Base-by-base conservation (phyloP, 2,797 vertebrate genomes). In the Myotis planiceps region DNA sequence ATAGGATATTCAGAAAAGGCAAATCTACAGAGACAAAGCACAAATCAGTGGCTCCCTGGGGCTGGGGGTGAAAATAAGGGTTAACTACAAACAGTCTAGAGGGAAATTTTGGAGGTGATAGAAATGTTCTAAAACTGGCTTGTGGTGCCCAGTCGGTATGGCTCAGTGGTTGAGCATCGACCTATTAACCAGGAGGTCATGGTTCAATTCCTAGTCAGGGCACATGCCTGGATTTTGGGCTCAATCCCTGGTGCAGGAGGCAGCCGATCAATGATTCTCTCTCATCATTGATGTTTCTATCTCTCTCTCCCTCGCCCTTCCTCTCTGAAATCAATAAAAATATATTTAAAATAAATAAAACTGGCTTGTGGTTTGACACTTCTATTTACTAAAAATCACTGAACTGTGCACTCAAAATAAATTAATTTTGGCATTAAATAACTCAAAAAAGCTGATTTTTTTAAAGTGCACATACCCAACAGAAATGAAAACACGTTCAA, bases 401-500 rank as follows among this genome's bases (percentile, higher is more conserved):
- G 66, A 85, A 68, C 49, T 60, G 15, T 51, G 49, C 19, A 58
- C 10, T 83, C 65, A 87, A 89, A 94, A 90, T 75, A 25, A 32
- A 88, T 82, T 15, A 79, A n/a, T 25, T 68, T 49, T 81, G 49
- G 16, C 27, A n/a, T 66, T 32, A 65, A 83, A 27, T 69, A 94
- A 78, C 37, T 45, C 80, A 89, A 86, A 95, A 91, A 91, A 58
- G 19, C 32, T 87, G 55, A 51, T 19, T 93, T n/a, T 87, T 66
- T 2, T 15, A 27, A 39, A 88, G 4, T 47, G 14, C 49, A 81
- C 39, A 58, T 29, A 95, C 12, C 34, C 39, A 74, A 78, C 16
- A 94, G 29, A 94, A 96, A 95, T 63, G 78, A 91, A 93, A 69
- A 94, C 15, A 74, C 3, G 2, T 27, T 18, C 68, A 85, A 27